Conservation (phyloP, 2,888 invertebrate genomes). For the Prenolepis imparis region DNA sequence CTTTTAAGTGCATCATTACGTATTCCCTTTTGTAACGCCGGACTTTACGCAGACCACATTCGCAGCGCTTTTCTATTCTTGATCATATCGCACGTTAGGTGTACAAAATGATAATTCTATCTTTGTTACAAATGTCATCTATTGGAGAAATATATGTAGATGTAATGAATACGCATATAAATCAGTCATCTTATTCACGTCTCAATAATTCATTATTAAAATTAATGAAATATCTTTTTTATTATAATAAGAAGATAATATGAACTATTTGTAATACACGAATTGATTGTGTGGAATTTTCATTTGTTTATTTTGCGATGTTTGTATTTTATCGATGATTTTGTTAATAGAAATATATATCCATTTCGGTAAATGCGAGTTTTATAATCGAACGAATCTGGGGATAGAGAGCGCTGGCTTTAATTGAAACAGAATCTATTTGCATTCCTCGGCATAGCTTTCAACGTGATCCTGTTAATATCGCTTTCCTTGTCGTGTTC, state of each 20-base stretch:
- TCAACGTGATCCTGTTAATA: conserved; percentile 60
- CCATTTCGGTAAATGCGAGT: neutral
- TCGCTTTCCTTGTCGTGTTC: conserved; percentile 47
- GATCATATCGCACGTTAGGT: conserved; percentile 42
- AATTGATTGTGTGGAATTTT: neutral
- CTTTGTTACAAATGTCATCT: conserved; percentile 18
- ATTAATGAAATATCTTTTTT: neutral
- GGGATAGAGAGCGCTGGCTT: neutral
- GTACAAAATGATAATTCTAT: conserved; percentile 32
- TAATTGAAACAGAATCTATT: conserved; percentile 53
- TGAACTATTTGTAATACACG: neutral
- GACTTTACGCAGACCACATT: conserved; percentile 55
- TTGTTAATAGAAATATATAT: neutral
- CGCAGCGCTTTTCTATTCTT: conserved; percentile 47
- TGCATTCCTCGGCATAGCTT: conserved; percentile 37
- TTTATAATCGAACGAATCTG: neutral
- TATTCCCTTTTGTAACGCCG: conserved; percentile 72
- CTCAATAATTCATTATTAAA: neutral
- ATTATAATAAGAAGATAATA: neutral
- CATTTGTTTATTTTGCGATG: neutral
- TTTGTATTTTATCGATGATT: neutral
- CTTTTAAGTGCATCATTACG: conserved; percentile 76
- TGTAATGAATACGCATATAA: neutral
- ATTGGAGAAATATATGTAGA: neutral
- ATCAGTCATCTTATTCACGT: neutral